Evolutionary conservation across 2,797 vertebrate species (phyloP).

Genomic region (Halcyon badia): DNA sequence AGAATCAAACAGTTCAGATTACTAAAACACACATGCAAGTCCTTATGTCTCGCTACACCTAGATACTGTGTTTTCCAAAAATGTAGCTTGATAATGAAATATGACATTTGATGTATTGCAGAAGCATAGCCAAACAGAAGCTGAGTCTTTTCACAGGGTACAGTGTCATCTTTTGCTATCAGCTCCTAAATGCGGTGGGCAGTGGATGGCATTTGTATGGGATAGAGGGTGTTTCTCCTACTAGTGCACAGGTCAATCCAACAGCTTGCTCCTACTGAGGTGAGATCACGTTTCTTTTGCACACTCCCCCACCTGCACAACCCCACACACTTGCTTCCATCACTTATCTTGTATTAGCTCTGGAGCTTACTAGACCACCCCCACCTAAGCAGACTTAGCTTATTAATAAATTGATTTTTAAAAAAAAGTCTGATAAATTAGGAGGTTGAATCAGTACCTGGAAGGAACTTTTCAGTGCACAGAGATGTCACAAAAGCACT

Average conservation of each 20-base stretch:
- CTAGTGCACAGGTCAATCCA: background rate
- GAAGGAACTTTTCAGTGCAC: background rate
- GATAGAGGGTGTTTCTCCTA: background rate
- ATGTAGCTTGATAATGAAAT: background rate
- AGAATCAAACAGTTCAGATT: background rate
- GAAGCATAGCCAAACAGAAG: background rate
- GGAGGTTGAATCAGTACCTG: background rate
- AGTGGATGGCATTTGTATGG: fast-evolving
- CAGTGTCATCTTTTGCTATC: background rate
- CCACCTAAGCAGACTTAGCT: background rate
- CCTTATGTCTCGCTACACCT: background rate
- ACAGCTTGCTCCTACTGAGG: background rate
- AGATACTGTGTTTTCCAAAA: background rate
- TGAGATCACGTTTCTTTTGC: background rate
- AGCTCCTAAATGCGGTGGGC: background rate
- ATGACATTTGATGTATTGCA: background rate
- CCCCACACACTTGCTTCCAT: background rate
- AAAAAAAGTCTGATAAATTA: background rate
- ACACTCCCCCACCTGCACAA: fast-evolving
- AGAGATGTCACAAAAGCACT: background rate
- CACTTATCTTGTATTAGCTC: background rate
- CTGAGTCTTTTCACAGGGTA: background rate
- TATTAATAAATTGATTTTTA: background rate
- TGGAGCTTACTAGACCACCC: background rate
- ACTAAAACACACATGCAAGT: background rate